Percentiles rank a stretch among this genome's conserved stretches.
These are phyloP conservation scores for Tipula confusa DNA, from an alignment of 2,888 invertebrate species.

Conservation along the genomic window DNA sequence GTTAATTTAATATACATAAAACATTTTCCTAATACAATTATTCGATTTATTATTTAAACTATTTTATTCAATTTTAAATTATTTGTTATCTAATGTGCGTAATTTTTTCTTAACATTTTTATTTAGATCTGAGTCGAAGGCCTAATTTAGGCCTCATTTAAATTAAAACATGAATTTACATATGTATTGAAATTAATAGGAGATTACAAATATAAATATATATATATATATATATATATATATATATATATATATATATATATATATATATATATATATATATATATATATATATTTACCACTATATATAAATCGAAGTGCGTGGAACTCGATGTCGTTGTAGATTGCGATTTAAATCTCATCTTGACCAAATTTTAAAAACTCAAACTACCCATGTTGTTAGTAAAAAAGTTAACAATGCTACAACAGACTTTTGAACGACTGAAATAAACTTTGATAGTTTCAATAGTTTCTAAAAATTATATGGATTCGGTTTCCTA, in stretches of 20 bases:
- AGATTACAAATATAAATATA: not conserved
- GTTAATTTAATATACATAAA: slow-evolving; percentile 7
- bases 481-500: too few relatives aligned
- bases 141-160: not conserved
- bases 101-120: not conserved
- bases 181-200: not conserved
- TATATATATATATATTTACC: not conserved
- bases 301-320: too few relatives aligned
- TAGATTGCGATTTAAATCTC: too few relatives aligned
- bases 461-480: too few relatives aligned
- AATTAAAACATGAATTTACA: not conserved
- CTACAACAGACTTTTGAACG: too few relatives aligned
- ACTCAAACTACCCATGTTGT: too few relatives aligned
- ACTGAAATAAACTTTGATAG: too few relatives aligned
- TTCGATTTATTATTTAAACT: not conserved
- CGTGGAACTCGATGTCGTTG: too few relatives aligned
- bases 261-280: not conserved
- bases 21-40: slow-evolving; percentile 25
- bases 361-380: too few relatives aligned
- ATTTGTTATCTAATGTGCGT: not conserved
- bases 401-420: too few relatives aligned
- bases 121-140: not conserved
- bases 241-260: not conserved
- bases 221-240: not conserved
- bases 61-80: not conserved